Percentiles rank a stretch among this genome's conserved stretches.
These are phyloP conservation scores for Calonectris borealis DNA, from an alignment of 2,113 vertebrate genomes.

Conservation along the genomic window DNA sequence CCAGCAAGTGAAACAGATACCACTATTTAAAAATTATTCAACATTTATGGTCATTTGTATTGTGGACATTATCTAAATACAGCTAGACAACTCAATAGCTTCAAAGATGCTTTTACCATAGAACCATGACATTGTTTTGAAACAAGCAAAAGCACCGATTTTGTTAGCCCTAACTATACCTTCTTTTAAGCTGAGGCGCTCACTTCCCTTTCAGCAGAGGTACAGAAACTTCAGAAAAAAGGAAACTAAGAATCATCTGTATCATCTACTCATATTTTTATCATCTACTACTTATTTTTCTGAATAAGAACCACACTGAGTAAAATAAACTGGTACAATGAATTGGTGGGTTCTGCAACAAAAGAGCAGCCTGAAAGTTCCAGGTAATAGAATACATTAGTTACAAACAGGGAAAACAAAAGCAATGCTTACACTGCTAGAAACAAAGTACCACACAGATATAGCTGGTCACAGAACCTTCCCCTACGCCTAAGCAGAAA, in stretches of 20 bases:
- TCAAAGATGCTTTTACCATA: neutral
- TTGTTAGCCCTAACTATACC: neutral
- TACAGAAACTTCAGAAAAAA: neutral
- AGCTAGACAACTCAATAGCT: neutral
- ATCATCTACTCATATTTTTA: neutral
- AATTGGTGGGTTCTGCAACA: neutral
- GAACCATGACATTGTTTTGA: neutral
- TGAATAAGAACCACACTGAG: neutral
- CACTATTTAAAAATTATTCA: neutral
- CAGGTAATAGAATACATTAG: neutral
- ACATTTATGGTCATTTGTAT: neutral
- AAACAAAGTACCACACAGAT: neutral
- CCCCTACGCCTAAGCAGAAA: neutral
- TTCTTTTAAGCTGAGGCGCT: neutral
- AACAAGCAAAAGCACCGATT: neutral
- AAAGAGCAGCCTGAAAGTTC: neutral
- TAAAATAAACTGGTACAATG: neutral
- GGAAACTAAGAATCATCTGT: neutral
- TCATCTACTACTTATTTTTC: neutral
- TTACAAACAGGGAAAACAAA: neutral
- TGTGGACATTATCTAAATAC: neutral
- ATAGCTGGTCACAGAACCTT: neutral
- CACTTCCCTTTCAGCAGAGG: neutral
- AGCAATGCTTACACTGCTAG: neutral
- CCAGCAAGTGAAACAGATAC: neutral